phyloP scores from a whole-genome alignment of 2,888 invertebrate species.

The Branchipolynoe longqiensis region DNA sequence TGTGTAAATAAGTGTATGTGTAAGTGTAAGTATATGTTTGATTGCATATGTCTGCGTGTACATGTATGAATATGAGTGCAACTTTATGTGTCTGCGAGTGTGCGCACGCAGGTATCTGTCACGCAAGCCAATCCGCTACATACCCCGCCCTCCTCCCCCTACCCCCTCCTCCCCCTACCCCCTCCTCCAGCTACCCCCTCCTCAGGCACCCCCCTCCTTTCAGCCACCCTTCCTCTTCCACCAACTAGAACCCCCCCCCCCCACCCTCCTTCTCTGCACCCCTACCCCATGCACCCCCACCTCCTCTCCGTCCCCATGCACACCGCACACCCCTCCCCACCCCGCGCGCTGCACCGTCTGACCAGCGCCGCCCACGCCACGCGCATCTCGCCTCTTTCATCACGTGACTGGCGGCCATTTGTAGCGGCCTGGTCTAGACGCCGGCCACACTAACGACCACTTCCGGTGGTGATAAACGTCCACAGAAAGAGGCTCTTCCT shows the following conservation, averaged over 20 bases:
- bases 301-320: not conserved
- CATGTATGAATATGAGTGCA: no score
- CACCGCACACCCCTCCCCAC: not conserved
- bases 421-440: not conserved
- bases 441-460: not conserved
- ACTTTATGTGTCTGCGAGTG: no score
- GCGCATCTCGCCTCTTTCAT: not conserved
- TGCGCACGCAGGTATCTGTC: no score
- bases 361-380: not conserved
- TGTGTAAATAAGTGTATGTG: no score
- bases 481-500: slow-evolving; percentile 8
- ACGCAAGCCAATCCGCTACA: no score
- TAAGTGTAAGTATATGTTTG: no score
- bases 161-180: no score
- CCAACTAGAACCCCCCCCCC: not conserved
- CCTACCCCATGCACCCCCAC: not conserved
- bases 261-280: not conserved
- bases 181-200: no score
- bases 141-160: no score
- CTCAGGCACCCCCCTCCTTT: no score
- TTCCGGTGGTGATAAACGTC: slow-evolving; percentile 25
- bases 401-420: slow-evolving; percentile 29
- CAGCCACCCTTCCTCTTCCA: no score
- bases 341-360: not conserved
- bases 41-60: no score